phyloP scores from a whole-genome alignment of 2,797 vertebrate species.

The Eulemur coronatus region DNA sequence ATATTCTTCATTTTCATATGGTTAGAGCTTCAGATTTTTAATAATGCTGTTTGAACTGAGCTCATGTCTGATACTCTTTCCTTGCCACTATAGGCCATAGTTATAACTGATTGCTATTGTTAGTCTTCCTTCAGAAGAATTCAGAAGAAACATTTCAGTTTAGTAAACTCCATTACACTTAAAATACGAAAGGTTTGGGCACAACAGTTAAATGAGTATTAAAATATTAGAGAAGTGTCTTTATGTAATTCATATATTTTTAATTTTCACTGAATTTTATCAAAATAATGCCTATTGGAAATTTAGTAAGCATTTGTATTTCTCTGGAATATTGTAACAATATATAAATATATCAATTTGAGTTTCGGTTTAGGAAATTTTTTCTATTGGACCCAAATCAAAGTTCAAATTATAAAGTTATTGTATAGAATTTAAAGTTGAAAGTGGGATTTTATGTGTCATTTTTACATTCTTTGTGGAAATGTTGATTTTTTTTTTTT shows the following conservation, averaged over 20 bases:
- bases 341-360: background rate
- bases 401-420: background rate
- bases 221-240: background rate
- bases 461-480: background rate
- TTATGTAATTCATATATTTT: background rate
- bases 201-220: background rate
- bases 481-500: background rate
- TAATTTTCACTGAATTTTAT: background rate
- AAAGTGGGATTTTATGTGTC: background rate
- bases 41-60: background rate
- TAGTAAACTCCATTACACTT: background rate
- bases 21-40: background rate
- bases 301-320: background rate
- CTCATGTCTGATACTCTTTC: background rate
- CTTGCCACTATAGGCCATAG: background rate
- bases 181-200: background rate
- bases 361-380: background rate
- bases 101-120: background rate
- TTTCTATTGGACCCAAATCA: background rate
- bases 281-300: background rate
- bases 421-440: background rate
- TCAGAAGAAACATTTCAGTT: background rate
- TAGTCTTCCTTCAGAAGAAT: background rate
- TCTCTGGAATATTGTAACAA: background rate
- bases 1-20: background rate